phyloP scores from a whole-genome alignment of 2,888 invertebrate species.

The Trisateles emortualis region DNA sequence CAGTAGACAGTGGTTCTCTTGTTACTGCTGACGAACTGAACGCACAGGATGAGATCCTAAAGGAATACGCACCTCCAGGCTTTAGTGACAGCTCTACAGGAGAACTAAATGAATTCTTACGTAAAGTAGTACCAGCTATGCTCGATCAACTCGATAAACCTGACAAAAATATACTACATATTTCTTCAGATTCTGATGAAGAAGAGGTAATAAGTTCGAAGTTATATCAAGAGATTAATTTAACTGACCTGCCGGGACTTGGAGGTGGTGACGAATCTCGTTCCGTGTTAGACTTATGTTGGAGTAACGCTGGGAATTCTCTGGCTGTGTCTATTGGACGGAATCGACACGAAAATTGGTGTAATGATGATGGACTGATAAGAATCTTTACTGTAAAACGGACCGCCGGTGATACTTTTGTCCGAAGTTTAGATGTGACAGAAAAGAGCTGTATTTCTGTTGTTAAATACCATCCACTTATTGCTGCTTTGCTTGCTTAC shows the following conservation, averaged over 20 bases:
- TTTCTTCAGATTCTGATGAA: slow-evolving; percentile 77
- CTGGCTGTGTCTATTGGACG: slow-evolving; percentile 71
- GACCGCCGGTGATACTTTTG: slow-evolving; percentile 81
- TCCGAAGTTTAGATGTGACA: slow-evolving; percentile 63
- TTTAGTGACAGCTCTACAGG: background rate
- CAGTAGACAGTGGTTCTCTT: slow-evolving; percentile 60
- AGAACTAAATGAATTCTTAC: slow-evolving; percentile 72
- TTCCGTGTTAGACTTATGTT: slow-evolving; percentile 65
- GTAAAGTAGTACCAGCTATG: slow-evolving; percentile 72
- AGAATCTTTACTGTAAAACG: slow-evolving; percentile 68
- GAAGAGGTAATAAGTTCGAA: slow-evolving; percentile 67
- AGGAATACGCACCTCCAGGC: slow-evolving; percentile 67
- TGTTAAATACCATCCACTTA: slow-evolving; percentile 67
- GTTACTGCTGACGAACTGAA: slow-evolving; percentile 62
- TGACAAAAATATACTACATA: slow-evolving; percentile 55
- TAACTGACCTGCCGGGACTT: slow-evolving; percentile 47
- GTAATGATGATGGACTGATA: slow-evolving; percentile 71
- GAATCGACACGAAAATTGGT: slow-evolving; percentile 74
- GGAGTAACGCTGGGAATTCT: slow-evolving; percentile 74
- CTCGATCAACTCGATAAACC: slow-evolving; percentile 71
- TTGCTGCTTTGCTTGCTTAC: slow-evolving; percentile 71
- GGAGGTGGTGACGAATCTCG: slow-evolving; percentile 68
- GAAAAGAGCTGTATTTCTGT: slow-evolving; percentile 75
- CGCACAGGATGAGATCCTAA: slow-evolving; percentile 53
- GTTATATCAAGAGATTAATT: slow-evolving; percentile 67